Base-by-base conservation (phyloP, 2,888 invertebrate genomes). In the Drosophila incognita region DNA sequence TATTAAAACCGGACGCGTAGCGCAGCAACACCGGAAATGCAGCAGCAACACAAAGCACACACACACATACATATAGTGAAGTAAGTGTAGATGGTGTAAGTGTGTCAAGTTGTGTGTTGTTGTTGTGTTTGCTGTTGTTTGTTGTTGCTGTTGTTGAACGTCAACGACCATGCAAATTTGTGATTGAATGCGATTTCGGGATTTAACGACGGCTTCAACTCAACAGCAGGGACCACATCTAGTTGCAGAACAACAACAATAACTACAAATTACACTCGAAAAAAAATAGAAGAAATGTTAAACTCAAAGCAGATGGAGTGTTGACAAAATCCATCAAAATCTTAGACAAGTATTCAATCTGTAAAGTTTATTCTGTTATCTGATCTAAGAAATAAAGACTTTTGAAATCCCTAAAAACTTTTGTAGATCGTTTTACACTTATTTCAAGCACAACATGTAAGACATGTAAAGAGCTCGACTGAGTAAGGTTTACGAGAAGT, bases 1-100 rank as follows among this genome's bases (percentile, higher is more conserved):
- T 89, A 89, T 89, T 83, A 89, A 88, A 87, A 90, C 90, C 88
- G 91, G 91, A 91, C 87, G 90, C 89, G 81, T 76, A 83, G 81
- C 82, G 83, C 81, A 87, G 79, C 89, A 83, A 77, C 79, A 86
- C 88, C 91, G 91, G 91, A 91, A 91, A 87, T 83, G 83, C 81
- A 73, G 69, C 69, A 60, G 15, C 66, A 60, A 60, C 59, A 52
- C 53, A n/a, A 68, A 57, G 49, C 56, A 67, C 51, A 62, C 46
- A 53, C 54, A 56, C 21, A 56, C 15, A 42, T 6, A 51, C 8
- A 18, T 6, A 27, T n/a, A 2, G 51, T 62, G 60, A 27, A 42
- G 58, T 70, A 75, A 78, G 82, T 86, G 40, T 64, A 61, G 27
- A 36, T 65, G 59, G 38, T 59, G 56, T 71, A 78, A 83, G 84